Evolutionary conservation across 2,888 invertebrate genomes (phyloP).

Genomic region (Drosophila siamana): DNA sequence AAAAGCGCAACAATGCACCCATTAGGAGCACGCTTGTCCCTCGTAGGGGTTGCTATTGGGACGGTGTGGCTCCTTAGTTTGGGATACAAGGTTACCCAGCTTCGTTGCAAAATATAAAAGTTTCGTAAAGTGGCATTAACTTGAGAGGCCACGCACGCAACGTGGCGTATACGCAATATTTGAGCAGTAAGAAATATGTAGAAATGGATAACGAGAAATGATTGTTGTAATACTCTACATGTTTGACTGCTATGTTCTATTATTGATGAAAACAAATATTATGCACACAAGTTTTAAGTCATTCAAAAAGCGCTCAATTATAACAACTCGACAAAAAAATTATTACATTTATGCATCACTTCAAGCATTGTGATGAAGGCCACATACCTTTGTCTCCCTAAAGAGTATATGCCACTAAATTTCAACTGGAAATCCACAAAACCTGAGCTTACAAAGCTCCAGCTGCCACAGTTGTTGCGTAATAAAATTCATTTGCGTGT

Average conservation of each 20-base stretch:
- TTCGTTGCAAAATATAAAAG: conserved; percentile 59
- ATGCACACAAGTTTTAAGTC: too few species aligned
- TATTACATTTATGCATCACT: not conserved
- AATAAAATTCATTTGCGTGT: conserved; percentile 25
- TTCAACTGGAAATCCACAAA: conserved; percentile 13
- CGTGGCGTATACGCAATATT: conserved; percentile 63
- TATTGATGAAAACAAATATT: too few species aligned
- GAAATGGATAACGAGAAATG: not conserved
- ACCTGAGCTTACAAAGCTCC: conserved; percentile 27
- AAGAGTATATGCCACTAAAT: conserved; percentile 24
- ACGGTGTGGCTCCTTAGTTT: conserved; percentile 4
- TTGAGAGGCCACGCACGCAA: conserved; percentile 53
- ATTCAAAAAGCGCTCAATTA: too few species aligned
- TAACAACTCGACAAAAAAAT: conserved; percentile 15
- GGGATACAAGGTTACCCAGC: conserved; percentile 29
- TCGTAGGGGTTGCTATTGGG: not conserved
- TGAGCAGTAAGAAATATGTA: conserved; percentile 20
- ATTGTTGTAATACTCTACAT: not conserved
- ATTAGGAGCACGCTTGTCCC: conserved; percentile 40
- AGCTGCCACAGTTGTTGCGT: conserved; percentile 31
- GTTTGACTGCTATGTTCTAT: too few species aligned
- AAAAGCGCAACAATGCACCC: conserved; percentile 62
- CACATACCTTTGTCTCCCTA: not conserved
- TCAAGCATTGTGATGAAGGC: not conserved
- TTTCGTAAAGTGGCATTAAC: conserved; percentile 67